Percentiles rank a stretch among this genome's conserved stretches.
phyloP scores from a whole-genome alignment of 2,888 invertebrate species.

The Nematopogon swammerdamellus region DNA sequence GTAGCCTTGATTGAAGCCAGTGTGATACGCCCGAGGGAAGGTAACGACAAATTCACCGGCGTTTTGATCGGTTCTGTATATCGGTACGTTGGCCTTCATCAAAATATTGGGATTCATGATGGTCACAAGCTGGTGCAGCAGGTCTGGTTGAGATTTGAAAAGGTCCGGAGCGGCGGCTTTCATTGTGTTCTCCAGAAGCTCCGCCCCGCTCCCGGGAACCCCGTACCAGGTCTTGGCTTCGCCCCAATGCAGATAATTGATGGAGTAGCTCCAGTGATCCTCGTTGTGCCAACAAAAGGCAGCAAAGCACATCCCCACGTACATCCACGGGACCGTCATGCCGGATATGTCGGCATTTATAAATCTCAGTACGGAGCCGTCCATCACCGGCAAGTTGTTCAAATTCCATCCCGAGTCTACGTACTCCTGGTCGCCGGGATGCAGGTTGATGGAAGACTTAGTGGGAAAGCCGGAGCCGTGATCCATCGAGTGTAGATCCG shows the following conservation, averaged over 20 bases:
- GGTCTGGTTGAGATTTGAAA: slow-evolving; percentile 69
- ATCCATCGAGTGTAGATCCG: slow-evolving; percentile 73
- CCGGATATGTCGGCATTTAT: slow-evolving; percentile 77
- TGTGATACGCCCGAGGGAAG: slow-evolving; percentile 77
- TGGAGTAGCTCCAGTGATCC: slow-evolving; percentile 82
- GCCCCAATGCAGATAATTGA: slow-evolving; percentile 80
- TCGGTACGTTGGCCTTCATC: slow-evolving; percentile 58
- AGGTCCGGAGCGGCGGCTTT: slow-evolving; percentile 69
- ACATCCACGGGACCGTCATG: slow-evolving; percentile 75
- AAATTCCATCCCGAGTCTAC: slow-evolving; percentile 72
- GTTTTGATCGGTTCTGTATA: slow-evolving; percentile 65
- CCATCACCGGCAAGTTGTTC: slow-evolving; percentile 70
- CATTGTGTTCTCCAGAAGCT: slow-evolving; percentile 68
- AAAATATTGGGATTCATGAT: slow-evolving; percentile 74
- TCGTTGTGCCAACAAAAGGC: slow-evolving; percentile 85
- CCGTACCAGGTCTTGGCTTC: slow-evolving; percentile 84
- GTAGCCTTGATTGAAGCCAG: slow-evolving; percentile 79
- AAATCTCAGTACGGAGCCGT: slow-evolving; percentile 68
- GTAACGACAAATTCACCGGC: slow-evolving; percentile 81
- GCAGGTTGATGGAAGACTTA: slow-evolving; percentile 56
- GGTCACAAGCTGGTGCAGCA: slow-evolving; percentile 75
- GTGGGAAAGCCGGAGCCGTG: slow-evolving; percentile 77
- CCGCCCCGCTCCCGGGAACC: slow-evolving; percentile 67
- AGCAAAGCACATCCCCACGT: slow-evolving; percentile 82
- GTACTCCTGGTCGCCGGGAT: slow-evolving; percentile 61